phyloP scores from a whole-genome alignment of 2,797 vertebrate genomes.

The Aselliscus stoliczkanus region DNA sequence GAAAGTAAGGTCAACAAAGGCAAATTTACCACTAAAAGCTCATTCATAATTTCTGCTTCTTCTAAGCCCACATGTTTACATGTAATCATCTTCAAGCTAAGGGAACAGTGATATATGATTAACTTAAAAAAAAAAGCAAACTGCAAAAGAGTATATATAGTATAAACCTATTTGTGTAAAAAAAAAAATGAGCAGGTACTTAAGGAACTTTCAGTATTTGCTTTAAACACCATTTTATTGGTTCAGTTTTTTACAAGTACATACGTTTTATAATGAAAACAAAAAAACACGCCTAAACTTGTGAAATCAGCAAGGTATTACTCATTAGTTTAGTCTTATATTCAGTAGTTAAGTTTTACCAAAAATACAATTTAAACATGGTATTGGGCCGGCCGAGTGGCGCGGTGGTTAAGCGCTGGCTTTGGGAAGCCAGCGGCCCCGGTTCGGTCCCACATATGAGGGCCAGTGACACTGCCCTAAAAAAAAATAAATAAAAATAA shows the following conservation, averaged over 20 bases:
- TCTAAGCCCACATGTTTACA: not conserved
- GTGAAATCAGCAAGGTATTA: not conserved
- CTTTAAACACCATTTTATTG: not conserved
- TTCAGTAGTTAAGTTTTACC: not conserved
- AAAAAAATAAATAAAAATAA: too few relatives aligned
- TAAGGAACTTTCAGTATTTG: not conserved
- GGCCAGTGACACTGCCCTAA: too few relatives aligned
- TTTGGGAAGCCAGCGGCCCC: too few relatives aligned
- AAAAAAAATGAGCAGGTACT: not conserved
- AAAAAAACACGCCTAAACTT: not conserved
- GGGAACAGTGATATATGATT: not conserved
- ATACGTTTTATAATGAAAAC: not conserved
- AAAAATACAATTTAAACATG: not conserved
- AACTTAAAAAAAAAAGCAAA: not conserved
- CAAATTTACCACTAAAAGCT: not conserved
- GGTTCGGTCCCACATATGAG: too few relatives aligned
- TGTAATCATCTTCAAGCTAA: not conserved
- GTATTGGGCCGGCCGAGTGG: too few relatives aligned
- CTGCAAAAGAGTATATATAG: not conserved
- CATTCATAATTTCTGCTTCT: not conserved
- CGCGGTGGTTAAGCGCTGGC: too few relatives aligned
- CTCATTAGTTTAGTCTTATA: not conserved
- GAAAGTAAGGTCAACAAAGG: not conserved
- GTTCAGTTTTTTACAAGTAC: not conserved
- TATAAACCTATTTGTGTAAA: not conserved